phyloP scores from a whole-genome alignment of 2,888 invertebrate genomes.

The Drosophila parthenogenetica region DNA sequence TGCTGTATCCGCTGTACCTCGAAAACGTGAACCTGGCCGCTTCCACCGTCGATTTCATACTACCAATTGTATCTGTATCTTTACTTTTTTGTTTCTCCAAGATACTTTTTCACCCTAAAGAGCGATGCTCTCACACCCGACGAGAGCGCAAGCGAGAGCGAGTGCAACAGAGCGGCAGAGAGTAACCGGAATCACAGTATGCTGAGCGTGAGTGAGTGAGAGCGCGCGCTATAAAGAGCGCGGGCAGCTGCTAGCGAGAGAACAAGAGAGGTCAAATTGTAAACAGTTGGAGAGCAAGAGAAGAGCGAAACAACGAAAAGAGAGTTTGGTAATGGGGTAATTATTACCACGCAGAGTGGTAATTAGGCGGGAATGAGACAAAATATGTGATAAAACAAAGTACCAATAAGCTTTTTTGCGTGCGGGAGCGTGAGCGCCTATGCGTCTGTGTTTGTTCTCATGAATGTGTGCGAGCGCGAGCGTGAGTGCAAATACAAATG shows the following conservation, averaged over 20 bases:
- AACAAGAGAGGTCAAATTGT: slow-evolving; percentile 3
- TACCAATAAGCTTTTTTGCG: slow-evolving; percentile 53
- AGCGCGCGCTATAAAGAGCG: neutral
- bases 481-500: slow-evolving; percentile 8
- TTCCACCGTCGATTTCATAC: slow-evolving; percentile 69
- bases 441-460: slow-evolving; percentile 15
- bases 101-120: slow-evolving; percentile 48
- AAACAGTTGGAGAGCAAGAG: slow-evolving; percentile 7
- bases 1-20: slow-evolving; percentile 53
- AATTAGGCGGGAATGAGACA: slow-evolving; percentile 71
- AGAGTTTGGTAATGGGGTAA: slow-evolving; percentile 71
- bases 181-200: slow-evolving; percentile 39
- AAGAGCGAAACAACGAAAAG: slow-evolving; percentile 17
- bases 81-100: slow-evolving; percentile 41
- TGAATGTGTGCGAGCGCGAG: neutral
- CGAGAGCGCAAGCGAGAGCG: neutral
- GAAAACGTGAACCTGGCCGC: slow-evolving; percentile 62
- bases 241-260: slow-evolving; percentile 4
- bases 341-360: slow-evolving; percentile 79
- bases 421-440: slow-evolving; percentile 44
- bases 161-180: slow-evolving; percentile 17
- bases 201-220: slow-evolving; percentile 7
- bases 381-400: slow-evolving; percentile 70
- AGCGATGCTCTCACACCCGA: slow-evolving; percentile 17
- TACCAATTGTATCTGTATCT: slow-evolving; percentile 55